Conservation (phyloP, 2,113 vertebrate genomes). For the Calcarius ornatus region DNA sequence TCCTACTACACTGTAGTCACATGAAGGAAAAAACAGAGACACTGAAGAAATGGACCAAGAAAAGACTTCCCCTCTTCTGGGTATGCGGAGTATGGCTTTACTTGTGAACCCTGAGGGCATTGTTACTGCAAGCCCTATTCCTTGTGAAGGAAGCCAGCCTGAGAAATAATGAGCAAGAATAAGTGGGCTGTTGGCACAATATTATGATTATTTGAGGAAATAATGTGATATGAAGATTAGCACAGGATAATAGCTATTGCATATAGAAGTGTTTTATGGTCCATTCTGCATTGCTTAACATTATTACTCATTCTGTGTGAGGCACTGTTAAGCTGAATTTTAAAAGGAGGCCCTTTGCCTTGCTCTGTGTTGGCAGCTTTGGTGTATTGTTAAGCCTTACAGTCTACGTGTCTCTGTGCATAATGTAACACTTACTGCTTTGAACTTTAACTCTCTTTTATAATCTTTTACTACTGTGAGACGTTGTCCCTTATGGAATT, state of each 20-base stretch:
- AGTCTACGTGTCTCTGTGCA: slow-evolving; percentile 36
- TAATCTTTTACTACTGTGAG: slow-evolving; percentile 65
- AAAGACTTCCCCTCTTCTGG: neutral
- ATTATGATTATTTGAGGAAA: slow-evolving; percentile 66
- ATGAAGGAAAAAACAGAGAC: neutral
- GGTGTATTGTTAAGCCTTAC: slow-evolving; percentile 48
- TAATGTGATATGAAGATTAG: slow-evolving; percentile 60
- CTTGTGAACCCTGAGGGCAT: slow-evolving; percentile 17
- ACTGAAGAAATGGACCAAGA: neutral
- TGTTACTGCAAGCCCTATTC: slow-evolving; percentile 28
- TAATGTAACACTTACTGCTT: slow-evolving; percentile 46
- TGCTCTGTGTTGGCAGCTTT: slow-evolving; percentile 15
- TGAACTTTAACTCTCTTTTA: slow-evolving; percentile 66
- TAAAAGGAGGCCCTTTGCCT: slow-evolving; percentile 50
- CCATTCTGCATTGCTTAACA: slow-evolving; percentile 54
- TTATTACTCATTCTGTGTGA: slow-evolving; percentile 55
- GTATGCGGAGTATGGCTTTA: neutral
- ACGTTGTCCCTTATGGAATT: slow-evolving; percentile 62
- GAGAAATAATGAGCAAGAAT: slow-evolving; percentile 29
- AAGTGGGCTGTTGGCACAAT: slow-evolving; percentile 48
- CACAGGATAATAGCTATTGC: slow-evolving; percentile 57
- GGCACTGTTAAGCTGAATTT: slow-evolving; percentile 43
- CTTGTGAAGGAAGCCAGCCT: slow-evolving; percentile 17
- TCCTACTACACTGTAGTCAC: neutral
- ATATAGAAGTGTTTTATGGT: slow-evolving; percentile 52